phyloP scores from a whole-genome alignment of 1,140 invertebrate genomes.

The Drosophila lowei region DNA sequence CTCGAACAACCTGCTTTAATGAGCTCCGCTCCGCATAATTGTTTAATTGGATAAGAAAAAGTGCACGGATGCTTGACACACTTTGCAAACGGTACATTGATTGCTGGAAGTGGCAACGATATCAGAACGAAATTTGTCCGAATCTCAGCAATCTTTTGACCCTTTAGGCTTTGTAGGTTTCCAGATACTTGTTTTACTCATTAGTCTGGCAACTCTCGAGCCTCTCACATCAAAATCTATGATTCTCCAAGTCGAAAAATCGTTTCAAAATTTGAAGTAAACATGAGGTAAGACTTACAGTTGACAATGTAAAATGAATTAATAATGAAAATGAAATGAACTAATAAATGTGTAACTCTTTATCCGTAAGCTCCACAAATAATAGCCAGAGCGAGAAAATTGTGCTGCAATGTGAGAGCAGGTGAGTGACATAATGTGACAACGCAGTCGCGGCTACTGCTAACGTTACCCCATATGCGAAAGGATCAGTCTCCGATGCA shows the following conservation, averaged over 20 bases:
- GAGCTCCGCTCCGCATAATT: constrained; percentile 50
- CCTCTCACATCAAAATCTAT: neutral
- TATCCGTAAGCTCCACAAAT: too few species aligned
- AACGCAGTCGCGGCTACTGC: neutral
- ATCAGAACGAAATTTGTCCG: neutral
- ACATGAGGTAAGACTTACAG: too few species aligned
- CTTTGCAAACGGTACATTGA: constrained; percentile 6
- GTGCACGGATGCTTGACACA: constrained; percentile 45
- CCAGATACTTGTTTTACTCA: constrained; percentile 3
- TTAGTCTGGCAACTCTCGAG: constrained; percentile 8
- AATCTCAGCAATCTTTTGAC: constrained; percentile 6
- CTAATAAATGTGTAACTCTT: too few species aligned
- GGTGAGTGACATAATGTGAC: neutral
- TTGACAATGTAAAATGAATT: too few species aligned
- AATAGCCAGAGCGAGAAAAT: too few species aligned
- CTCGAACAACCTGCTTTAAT: constrained; percentile 42
- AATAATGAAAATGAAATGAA: too few species aligned
- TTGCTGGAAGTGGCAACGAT: neutral
- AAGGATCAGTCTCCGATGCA: constrained; percentile 2
- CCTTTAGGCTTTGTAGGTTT: neutral
- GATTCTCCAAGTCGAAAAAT: constrained; percentile 16
- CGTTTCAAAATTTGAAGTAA: too few species aligned
- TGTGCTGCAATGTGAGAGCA: neutral
- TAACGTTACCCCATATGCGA: neutral
- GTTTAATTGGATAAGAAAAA: constrained; percentile 56